Conservation (phyloP, 2,888 invertebrate species). For the Notocelia uddmanniana region DNA sequence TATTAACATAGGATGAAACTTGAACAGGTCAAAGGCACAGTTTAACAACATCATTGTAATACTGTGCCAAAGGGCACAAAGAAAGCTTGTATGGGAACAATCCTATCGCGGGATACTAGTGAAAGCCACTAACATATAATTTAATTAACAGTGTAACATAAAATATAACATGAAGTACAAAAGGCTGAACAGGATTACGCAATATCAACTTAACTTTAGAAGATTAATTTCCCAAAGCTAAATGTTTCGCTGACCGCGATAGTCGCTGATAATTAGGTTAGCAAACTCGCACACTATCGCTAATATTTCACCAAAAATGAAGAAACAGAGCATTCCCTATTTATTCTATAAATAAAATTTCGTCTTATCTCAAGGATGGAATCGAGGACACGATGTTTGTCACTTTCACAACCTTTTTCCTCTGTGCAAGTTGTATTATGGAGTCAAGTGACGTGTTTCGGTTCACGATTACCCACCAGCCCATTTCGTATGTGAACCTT, state of each 20-base stretch:
- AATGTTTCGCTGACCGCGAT: neutral
- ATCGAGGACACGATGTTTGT: constrained; percentile 31
- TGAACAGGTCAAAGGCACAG: neutral
- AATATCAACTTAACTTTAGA: neutral
- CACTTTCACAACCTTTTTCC: constrained; percentile 32
- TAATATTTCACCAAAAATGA: constrained; percentile 21
- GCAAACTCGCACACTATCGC: constrained; percentile 5
- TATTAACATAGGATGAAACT: neutral
- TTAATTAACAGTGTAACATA: too few species aligned
- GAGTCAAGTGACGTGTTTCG: constrained; percentile 39
- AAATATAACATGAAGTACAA: neutral
- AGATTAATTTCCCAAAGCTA: neutral
- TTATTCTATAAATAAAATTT: neutral
- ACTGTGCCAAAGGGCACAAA: too few species aligned
- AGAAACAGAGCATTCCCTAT: constrained; percentile 2
- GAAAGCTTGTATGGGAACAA: too few species aligned
- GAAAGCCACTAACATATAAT: neutral
- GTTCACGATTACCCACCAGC: constrained; percentile 29
- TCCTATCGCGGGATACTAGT: too few species aligned
- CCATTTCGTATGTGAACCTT: constrained; percentile 39
- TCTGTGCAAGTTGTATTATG: constrained; percentile 19
- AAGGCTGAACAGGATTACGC: neutral
- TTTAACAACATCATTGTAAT: too few species aligned
- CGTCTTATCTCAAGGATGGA: constrained; percentile 31
- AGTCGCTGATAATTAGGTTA: constrained; percentile 28